These are phyloP conservation scores for Drosophila ogumai DNA, from an alignment of 1,140 invertebrate genomes.

Conservation along the genomic window DNA sequence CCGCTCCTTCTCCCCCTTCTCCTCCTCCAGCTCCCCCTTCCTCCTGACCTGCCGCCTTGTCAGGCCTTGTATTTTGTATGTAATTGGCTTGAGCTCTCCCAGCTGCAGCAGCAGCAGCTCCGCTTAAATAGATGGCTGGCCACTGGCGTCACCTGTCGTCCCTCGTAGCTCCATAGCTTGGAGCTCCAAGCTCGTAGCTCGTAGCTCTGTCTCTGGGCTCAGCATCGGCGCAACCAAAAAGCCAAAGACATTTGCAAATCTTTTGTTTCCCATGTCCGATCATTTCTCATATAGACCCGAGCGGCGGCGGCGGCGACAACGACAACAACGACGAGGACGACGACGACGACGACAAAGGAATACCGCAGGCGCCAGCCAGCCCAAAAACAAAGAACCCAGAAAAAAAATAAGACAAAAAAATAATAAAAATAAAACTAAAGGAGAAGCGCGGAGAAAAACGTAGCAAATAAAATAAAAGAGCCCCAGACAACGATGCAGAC, in stretches of 20 bases:
- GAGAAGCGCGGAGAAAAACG: slow-evolving; percentile 21
- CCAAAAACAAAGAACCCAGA: slow-evolving; percentile 56
- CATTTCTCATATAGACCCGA: slow-evolving; percentile 82
- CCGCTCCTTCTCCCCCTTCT: background rate
- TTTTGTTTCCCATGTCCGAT: slow-evolving; percentile 84
- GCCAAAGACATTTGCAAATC: slow-evolving; percentile 84
- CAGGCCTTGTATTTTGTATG: slow-evolving; percentile 81
- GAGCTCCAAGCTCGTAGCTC: slow-evolving; percentile 18
- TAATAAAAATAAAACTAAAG: slow-evolving; percentile 30
- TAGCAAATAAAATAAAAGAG: slow-evolving; percentile 38
- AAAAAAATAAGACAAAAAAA: slow-evolving; percentile 19
- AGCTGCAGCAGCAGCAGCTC: background rate
- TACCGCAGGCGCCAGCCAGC: slow-evolving; percentile 84
- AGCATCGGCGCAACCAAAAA: slow-evolving; percentile 68
- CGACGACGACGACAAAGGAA: slow-evolving; percentile 78
- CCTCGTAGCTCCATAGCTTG: slow-evolving; percentile 30
- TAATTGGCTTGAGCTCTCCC: slow-evolving; percentile 64
- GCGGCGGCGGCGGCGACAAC: slow-evolving; percentile 11
- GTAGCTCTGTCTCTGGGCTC: background rate
- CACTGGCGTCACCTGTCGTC: slow-evolving; percentile 73
- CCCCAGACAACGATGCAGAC: slow-evolving; percentile 53
- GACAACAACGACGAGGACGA: slow-evolving; percentile 10
- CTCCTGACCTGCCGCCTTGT: slow-evolving; percentile 39
- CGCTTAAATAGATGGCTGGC: slow-evolving; percentile 69
- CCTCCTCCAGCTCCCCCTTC: background rate